A percentile compares a stretch with the other conserved stretches of the same genome.
phyloP scores from a whole-genome alignment of 2,113 vertebrate genomes.

The Zingel zingel region DNA sequence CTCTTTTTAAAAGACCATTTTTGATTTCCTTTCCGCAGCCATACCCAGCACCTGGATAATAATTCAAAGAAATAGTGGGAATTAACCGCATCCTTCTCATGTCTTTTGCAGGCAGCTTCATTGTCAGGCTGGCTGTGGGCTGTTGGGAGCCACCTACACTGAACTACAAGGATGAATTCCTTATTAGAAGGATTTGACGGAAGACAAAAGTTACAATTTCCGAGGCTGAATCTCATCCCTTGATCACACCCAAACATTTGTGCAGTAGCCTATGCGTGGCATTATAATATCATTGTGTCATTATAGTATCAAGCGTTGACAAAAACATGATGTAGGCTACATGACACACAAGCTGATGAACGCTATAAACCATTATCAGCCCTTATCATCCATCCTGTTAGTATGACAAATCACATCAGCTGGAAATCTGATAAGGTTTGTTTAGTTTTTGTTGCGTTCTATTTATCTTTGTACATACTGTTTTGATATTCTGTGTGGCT shows the following conservation, averaged over 20 bases:
- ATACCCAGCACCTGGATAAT: background rate
- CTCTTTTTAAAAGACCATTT: background rate
- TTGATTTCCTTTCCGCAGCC: background rate
- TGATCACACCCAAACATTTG: constrained; percentile 1
- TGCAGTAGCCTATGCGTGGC: background rate
- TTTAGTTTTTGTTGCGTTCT: background rate
- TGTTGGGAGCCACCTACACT: background rate
- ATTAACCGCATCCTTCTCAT: background rate
- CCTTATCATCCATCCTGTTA: background rate
- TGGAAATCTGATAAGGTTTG: background rate
- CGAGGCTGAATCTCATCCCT: background rate
- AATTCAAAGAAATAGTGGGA: background rate
- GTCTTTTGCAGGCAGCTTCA: constrained; percentile 4
- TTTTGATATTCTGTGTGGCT: background rate
- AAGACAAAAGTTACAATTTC: background rate
- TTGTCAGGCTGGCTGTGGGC: background rate
- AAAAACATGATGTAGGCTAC: background rate
- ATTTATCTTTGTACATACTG: background rate
- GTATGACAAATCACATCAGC: constrained; percentile 2
- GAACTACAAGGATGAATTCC: background rate
- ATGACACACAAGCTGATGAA: background rate
- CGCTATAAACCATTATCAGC: constrained; percentile 1
- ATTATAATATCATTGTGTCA: background rate
- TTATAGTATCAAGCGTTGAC: background rate
- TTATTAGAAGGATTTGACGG: background rate